Evolutionary conservation across 1,140 invertebrate genomes (phyloP).

Genomic region (Zaprionus davidi): DNA sequence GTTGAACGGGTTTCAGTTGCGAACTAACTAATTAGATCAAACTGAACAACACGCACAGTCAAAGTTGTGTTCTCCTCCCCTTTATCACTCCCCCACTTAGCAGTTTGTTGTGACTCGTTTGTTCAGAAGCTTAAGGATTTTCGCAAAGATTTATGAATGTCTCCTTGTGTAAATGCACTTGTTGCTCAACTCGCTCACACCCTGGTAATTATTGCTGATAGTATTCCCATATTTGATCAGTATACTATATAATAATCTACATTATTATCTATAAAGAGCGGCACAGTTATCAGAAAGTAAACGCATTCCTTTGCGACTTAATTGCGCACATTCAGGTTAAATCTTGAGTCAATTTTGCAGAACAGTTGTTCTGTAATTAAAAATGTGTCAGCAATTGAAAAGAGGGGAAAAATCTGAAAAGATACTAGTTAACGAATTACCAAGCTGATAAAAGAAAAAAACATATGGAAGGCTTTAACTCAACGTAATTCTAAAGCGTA

Average conservation of each 20-base stretch:
- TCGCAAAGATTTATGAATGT: constrained; percentile 1
- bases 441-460: neutral
- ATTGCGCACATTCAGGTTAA: constrained; percentile 2
- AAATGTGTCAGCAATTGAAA: constrained; percentile 9
- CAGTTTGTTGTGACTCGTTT: constrained; percentile 9
- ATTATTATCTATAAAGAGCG: neutral
- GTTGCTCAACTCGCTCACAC: neutral
- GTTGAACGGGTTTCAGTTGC: constrained; percentile 18
- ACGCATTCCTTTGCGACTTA: neutral
- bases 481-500: neutral
- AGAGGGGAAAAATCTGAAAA: neutral
- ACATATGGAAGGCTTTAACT: neutral
- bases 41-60: constrained; percentile 24
- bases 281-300: constrained; percentile 1
- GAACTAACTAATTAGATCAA: constrained; percentile 32
- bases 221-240: neutral
- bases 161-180: neutral
- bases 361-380: constrained; percentile 1
- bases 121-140: constrained; percentile 1
- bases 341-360: constrained; percentile 9
- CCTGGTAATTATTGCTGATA: neutral
- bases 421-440: neutral
- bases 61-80: neutral
- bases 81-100: neutral
- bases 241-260: neutral